Evolutionary conservation across 2,888 invertebrate genomes (phyloP).

Genomic region (Lasioglossum leucozonium): DNA sequence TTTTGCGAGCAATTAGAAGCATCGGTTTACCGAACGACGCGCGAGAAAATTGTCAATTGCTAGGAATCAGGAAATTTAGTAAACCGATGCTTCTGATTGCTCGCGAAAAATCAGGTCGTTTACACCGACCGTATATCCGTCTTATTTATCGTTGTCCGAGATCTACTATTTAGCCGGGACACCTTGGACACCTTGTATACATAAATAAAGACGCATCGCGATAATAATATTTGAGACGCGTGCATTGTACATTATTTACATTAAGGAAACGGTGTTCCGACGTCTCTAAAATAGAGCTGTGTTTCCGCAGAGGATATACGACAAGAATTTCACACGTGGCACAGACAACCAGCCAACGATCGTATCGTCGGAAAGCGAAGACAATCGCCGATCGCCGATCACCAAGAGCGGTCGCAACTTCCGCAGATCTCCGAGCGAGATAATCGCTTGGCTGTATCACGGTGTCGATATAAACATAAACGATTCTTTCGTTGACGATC

Average conservation of each 20-base stretch:
- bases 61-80: too few species aligned
- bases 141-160: not conserved
- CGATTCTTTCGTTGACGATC: too few species aligned
- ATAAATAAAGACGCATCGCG: not conserved
- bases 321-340: not conserved
- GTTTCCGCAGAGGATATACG: constrained; percentile 28
- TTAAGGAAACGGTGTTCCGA: not conserved
- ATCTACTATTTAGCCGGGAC: not conserved
- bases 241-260: not conserved
- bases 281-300: constrained; percentile 2
- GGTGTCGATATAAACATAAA: not conserved
- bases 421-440: not conserved
- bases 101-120: too few species aligned
- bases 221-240: not conserved
- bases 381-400: not conserved
- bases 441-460: not conserved
- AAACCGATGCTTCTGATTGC: too few species aligned
- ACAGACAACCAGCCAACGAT: not conserved
- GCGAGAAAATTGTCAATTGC: too few species aligned
- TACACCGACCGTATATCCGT: not conserved
- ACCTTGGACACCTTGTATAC: too few species aligned
- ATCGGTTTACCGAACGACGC: too few species aligned
- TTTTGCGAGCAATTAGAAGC: too few species aligned
- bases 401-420: too few species aligned
- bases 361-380: constrained; percentile 32